Conservation (phyloP, 2,113 vertebrate species). For the Oncorhynchus gorbuscha region DNA sequence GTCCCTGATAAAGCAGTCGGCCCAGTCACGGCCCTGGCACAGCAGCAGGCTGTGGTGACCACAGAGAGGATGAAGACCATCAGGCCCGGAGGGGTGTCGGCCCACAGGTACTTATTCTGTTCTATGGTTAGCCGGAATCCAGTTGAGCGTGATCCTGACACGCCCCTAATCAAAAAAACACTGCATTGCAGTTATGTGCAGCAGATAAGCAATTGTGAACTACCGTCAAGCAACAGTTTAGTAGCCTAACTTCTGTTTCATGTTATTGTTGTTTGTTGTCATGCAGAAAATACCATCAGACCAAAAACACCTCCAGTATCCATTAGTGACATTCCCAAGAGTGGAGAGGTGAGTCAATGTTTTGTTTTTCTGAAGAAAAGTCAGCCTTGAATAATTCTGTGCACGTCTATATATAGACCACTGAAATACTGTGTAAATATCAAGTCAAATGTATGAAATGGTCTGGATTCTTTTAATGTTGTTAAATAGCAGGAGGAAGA, state of each 20-base stretch:
- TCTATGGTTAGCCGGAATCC: background rate
- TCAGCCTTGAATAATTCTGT: background rate
- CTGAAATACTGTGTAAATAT: background rate
- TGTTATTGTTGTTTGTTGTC: background rate
- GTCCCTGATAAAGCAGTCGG: conserved; percentile 95
- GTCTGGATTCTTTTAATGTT: conserved; percentile 62
- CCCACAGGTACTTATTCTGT: conserved; percentile 66
- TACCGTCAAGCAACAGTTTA: background rate
- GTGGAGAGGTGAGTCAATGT: conserved; percentile 76
- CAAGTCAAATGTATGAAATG: too few species aligned
- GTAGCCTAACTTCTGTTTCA: background rate
- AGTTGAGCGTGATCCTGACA: background rate
- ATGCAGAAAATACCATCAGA: conserved; percentile 73
- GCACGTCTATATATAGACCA: too few species aligned
- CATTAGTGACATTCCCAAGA: conserved; percentile 76
- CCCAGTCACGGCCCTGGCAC: conserved; percentile 90
- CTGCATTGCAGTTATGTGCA: background rate
- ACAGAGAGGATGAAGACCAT: conserved; percentile 59
- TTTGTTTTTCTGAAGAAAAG: background rate
- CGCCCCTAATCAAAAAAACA: too few species aligned
- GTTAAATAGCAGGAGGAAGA: conserved; percentile 75
- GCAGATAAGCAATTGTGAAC: background rate
- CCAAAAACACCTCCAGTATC: conserved; percentile 76
- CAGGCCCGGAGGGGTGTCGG: conserved; percentile 64
- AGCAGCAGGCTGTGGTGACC: conserved; percentile 80